These are phyloP conservation scores for Panzeria rudis DNA, from an alignment of 2,888 invertebrate species.

Conservation along the genomic window DNA sequence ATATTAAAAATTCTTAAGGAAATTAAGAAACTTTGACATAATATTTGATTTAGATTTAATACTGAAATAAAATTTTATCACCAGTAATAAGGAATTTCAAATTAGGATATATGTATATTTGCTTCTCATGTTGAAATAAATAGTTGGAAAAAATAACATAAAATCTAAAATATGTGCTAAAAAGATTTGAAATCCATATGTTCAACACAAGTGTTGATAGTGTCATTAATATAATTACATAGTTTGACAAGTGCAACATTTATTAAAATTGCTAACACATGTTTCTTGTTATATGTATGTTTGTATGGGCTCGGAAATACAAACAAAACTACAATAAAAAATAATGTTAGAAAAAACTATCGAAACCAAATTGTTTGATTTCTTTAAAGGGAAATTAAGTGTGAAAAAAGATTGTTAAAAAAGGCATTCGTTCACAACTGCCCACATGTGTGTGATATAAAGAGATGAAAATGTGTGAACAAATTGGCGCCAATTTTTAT, in stretches of 20 bases:
- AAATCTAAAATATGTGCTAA: neutral
- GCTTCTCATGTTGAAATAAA: too few species aligned
- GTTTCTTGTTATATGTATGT: neutral
- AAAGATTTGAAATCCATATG: conserved; percentile 15
- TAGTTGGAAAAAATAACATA: too few species aligned
- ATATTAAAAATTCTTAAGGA: neutral
- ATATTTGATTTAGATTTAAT: neutral
- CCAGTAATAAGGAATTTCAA: neutral
- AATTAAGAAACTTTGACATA: neutral
- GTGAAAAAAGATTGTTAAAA: conserved; percentile 35
- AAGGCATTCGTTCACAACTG: conserved; percentile 31
- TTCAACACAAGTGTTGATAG: conserved; percentile 25
- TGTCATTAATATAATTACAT: conserved; percentile 16
- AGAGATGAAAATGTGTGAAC: conserved; percentile 5
- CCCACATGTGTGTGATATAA: conserved; percentile 30
- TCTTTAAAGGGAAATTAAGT: conserved; percentile 28
- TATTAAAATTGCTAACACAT: conserved; percentile 18
- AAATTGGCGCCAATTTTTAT: conserved; percentile 47
- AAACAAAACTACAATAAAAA: conserved; percentile 33
- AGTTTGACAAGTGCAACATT: conserved; percentile 44
- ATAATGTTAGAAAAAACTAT: neutral
- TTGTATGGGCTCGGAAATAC: neutral
- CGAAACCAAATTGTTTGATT: neutral
- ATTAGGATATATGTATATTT: neutral
- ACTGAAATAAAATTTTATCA: neutral